phyloP scores from a whole-genome alignment of 2,113 vertebrate species.

The Salvelinus namaycush region DNA sequence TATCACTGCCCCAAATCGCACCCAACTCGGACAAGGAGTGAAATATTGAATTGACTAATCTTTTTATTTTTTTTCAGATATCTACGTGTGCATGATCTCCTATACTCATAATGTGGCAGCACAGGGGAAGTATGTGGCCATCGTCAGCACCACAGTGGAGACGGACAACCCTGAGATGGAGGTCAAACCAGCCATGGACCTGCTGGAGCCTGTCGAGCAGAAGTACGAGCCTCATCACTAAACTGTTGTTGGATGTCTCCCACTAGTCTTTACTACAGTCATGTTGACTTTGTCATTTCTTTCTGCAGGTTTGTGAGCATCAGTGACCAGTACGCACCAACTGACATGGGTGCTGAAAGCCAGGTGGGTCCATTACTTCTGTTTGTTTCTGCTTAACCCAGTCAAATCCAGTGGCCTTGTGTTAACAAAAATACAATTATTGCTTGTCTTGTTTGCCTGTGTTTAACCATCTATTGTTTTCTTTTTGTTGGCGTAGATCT shows the following conservation, averaged over 20 bases:
- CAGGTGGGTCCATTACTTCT: slow-evolving; percentile 83
- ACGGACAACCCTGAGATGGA: slow-evolving; percentile 88
- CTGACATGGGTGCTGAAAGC: slow-evolving; percentile 87
- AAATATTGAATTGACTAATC: not conserved
- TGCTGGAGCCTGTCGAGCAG: slow-evolving; percentile 91
- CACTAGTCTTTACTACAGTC: slow-evolving; percentile 51
- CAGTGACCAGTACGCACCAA: slow-evolving; percentile 85
- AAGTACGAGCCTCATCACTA: slow-evolving; percentile 84
- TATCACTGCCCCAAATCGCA: slow-evolving; percentile 2
- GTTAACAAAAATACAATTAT: not conserved
- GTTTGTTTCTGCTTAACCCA: slow-evolving; percentile 59
- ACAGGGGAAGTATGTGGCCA: slow-evolving; percentile 93
- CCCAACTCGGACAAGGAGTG: too few species aligned
- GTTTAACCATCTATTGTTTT: not conserved
- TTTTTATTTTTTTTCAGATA: slow-evolving; percentile 75
- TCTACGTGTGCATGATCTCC: slow-evolving; percentile 99
- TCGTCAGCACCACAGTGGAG: slow-evolving; percentile 93
- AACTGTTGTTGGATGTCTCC: not conserved
- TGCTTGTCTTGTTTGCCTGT: not conserved
- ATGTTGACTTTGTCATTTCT: not conserved
- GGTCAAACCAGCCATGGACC: slow-evolving; percentile 88
- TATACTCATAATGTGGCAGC: slow-evolving; percentile 93
- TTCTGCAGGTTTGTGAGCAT: slow-evolving; percentile 85
- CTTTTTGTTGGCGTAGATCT: slow-evolving; percentile 74
- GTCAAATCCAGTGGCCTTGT: slow-evolving; percentile 7